Percentiles rank a stretch among this genome's conserved stretches.
phyloP scores from a whole-genome alignment of 2,113 vertebrate species.

The Bos taurus region ARS-UCD2.0 NC_037345.1:31569501-31570000 shows the following conservation, averaged over 20 bases:
- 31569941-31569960: not conserved
- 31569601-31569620: slow-evolving; percentile 54
- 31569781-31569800: not conserved
- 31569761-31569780: not conserved
- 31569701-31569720: not conserved
- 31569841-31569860: not conserved
- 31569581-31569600: slow-evolving; percentile 47
- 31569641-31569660: not conserved
- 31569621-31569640: slow-evolving; percentile 51
- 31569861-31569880: not conserved
- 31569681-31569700: slow-evolving; percentile 39
- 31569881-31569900: not conserved
- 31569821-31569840: not conserved
- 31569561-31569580: slow-evolving; percentile 68
- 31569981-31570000: not conserved
- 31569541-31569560: slow-evolving; percentile 64
- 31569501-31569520: slow-evolving; percentile 61
- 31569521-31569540: slow-evolving; percentile 56
- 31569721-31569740: not conserved
- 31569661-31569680: not conserved
- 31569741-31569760: not conserved
- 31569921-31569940: not conserved
- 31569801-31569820: fast-evolving
- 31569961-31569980: not conserved
- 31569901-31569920: not conserved